Percentiles rank a stretch among this genome's conserved stretches.
Evolutionary conservation across 2,113 vertebrate genomes (phyloP).

Genomic region (Ursus arctos): DNA sequence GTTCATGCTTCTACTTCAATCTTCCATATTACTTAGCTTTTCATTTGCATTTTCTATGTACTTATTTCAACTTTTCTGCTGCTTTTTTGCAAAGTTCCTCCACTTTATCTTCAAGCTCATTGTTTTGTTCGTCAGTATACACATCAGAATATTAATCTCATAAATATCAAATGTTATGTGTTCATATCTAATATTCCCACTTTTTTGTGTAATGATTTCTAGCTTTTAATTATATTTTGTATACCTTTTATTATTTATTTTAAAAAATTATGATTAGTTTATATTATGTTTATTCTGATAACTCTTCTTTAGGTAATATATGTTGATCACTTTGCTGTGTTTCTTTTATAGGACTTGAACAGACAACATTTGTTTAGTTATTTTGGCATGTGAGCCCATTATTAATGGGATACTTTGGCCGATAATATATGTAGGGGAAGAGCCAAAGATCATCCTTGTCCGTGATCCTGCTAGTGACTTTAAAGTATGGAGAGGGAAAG

Average conservation of each 20-base stretch:
- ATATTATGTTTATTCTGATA: neutral
- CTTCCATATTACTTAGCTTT: neutral
- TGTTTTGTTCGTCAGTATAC: neutral
- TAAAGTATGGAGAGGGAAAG: neutral
- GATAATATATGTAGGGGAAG: neutral
- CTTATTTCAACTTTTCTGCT: neutral
- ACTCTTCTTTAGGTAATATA: neutral
- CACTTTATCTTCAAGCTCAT: neutral
- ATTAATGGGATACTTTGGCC: neutral
- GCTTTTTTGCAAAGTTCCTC: neutral
- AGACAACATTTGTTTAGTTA: neutral
- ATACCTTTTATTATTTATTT: neutral
- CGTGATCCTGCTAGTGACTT: neutral
- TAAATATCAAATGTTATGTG: neutral
- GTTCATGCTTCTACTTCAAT: neutral
- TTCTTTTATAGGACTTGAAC: neutral
- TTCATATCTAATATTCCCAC: neutral
- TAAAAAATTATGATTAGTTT: neutral
- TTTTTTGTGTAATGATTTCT: neutral
- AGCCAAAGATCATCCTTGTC: neutral
- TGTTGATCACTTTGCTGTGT: neutral
- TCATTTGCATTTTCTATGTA: neutral
- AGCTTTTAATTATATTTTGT: neutral
- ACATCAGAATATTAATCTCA: neutral
- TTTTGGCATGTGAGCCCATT: neutral